These are phyloP conservation scores for Mohoua ochrocephala DNA, from an alignment of 2,113 vertebrate species.

Conservation along the genomic window DNA sequence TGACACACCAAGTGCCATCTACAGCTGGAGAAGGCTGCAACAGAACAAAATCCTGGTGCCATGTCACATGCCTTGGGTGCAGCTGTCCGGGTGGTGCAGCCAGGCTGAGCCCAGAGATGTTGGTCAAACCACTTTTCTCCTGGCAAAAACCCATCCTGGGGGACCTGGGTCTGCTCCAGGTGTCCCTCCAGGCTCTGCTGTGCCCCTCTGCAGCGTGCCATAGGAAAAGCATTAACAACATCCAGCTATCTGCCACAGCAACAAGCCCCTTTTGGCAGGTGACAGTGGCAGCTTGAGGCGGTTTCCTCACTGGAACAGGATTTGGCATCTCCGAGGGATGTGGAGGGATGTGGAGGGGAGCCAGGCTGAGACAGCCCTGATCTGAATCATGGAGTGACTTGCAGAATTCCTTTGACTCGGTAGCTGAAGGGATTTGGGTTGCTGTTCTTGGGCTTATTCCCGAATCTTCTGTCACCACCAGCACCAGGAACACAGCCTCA, in stretches of 20 bases:
- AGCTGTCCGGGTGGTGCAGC: neutral
- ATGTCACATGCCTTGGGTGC: neutral
- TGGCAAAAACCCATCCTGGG: neutral
- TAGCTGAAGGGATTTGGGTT: neutral
- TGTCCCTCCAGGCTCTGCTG: neutral
- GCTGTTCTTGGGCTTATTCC: neutral
- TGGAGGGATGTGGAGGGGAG: neutral
- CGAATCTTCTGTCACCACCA: neutral
- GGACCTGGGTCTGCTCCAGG: neutral
- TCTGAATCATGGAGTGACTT: neutral
- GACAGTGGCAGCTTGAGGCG: neutral
- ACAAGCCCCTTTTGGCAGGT: fast-evolving
- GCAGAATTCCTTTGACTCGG: neutral
- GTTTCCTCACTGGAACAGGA: neutral
- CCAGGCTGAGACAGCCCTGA: neutral
- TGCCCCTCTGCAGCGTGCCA: neutral
- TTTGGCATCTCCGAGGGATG: neutral
- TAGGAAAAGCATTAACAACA: fast-evolving
- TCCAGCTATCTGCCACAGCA: neutral
- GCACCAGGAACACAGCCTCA: neutral
- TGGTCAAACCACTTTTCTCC: neutral
- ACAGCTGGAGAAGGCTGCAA: neutral
- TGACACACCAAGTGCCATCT: neutral
- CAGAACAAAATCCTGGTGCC: neutral
- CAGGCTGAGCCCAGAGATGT: neutral